Conservation (phyloP, 2,888 invertebrate species). For the Papilio elwesi region DNA sequence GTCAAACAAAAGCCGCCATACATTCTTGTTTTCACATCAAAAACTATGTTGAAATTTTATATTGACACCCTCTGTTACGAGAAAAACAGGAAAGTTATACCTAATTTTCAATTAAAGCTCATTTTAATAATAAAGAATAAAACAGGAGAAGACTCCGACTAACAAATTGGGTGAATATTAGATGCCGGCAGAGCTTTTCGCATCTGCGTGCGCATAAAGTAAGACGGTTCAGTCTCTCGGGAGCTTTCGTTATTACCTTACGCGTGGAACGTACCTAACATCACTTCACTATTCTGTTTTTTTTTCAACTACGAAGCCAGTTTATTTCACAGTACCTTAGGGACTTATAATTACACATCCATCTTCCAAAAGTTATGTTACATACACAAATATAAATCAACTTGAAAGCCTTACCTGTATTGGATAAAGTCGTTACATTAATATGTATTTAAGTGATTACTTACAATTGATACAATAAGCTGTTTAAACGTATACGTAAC, state of each 20-base stretch:
- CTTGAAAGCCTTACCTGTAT: background rate
- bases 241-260: conserved; percentile 4
- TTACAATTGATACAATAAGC: too few relatives aligned
- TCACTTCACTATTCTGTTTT: background rate
- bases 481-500: too few relatives aligned
- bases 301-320: background rate
- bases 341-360: background rate
- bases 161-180: conserved; percentile 13
- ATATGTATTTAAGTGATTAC: too few relatives aligned
- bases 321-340: background rate
- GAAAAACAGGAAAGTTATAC: too few relatives aligned
- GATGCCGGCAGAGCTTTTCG: background rate
- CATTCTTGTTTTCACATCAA: too few relatives aligned
- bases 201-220: conserved; percentile 5
- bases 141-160: background rate
- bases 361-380: background rate
- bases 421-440: too few relatives aligned
- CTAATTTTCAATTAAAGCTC: background rate
- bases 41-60: too few relatives aligned
- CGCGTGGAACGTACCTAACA: background rate
- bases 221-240: conserved; percentile 3
- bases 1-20: too few relatives aligned
- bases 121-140: background rate
- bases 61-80: too few relatives aligned
- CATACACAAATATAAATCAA: background rate